Base-by-base conservation (phyloP, 2,113 vertebrate species). In the Brachypodius melanocephalos region DNA sequence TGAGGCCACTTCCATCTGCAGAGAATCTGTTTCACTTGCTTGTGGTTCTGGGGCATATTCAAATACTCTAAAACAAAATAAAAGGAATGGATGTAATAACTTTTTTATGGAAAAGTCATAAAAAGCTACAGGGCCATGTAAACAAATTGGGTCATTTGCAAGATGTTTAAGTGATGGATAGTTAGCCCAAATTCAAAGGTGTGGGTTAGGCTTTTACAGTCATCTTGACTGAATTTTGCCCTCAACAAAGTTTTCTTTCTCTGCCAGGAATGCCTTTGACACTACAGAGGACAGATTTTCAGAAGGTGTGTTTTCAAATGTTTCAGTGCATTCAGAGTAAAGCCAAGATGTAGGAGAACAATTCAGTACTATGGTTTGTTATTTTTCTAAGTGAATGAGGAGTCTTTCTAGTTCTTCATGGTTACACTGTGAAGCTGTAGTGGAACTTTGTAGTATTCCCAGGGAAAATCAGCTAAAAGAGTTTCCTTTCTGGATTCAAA, bases 101-200 rank as follows among this genome's bases (percentile, higher is more conserved):
- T 96, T 97, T 92, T 98, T 98, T 97, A 98, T 98, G 95, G 96
- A 96, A 98, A 97, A 97, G 88, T 94, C 76, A 87, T 98, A 97
- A 98, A 98, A 97, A 97, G 90, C 94, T 97, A 91, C 88, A 97
- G 93, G 74, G 90, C 91, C 95, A 3, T 97, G 96, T 97, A 98
- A 98, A 98, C 97, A 98, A 97, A 98, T 98, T 97, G 97, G 80
- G 86, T 98, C 92, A 98, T 98, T 98, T 97, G 97, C 94, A 96
- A 96, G 95, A 97, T 93, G 58, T 97, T 97, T 96, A 96, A 97
- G 93, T 93, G 96, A 91, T 97, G 93, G 95, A 93, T 98, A 87
- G 95, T 96, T 82, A 95, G 86, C 90, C 85, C 79, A 90, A 94
- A 97, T 92, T 96, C 84, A 91, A 89, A 96, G 96, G 77, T 93